These are phyloP conservation scores for Picus viridis DNA, from an alignment of 2,797 vertebrate species.

Conservation along the genomic window DNA sequence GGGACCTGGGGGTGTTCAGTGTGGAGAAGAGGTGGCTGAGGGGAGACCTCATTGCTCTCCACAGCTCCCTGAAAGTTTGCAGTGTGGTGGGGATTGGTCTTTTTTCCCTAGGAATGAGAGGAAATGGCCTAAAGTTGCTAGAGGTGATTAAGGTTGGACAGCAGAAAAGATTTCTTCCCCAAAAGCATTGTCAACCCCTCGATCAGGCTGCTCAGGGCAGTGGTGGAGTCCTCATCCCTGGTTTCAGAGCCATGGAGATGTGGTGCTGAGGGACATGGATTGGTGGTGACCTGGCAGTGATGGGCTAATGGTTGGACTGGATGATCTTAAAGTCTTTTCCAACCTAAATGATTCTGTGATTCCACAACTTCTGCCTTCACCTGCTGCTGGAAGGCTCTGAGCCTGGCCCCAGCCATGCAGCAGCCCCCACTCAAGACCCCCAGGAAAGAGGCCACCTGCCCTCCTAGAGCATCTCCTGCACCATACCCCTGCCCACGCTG, in stretches of 20 bases:
- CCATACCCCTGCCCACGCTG: too few species aligned
- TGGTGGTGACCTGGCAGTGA: not conserved
- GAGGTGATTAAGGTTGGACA: too few species aligned
- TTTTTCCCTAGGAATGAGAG: not conserved
- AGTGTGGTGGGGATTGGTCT: not conserved
- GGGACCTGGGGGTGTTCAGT: too few species aligned
- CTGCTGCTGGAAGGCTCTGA: not conserved
- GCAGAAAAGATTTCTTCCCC: too few species aligned
- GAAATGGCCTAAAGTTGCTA: too few species aligned
- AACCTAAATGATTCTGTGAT: not conserved
- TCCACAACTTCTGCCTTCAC: not conserved
- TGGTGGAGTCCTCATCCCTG: too few species aligned
- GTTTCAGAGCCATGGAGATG: not conserved
- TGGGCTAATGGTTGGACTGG: not conserved
- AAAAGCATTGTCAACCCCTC: too few species aligned
- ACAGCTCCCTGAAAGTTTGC: not conserved
- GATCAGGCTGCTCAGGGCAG: too few species aligned
- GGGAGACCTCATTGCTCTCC: too few species aligned
- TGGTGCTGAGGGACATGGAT: not conserved
- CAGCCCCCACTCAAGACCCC: not conserved
- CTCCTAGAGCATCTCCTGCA: not conserved
- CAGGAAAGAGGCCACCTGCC: not conserved
- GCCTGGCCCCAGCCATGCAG: not conserved
- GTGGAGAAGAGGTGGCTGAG: too few species aligned
- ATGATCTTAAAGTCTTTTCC: not conserved